Base-by-base conservation (phyloP, 2,797 vertebrate genomes). In the Vultur gryphus region DNA sequence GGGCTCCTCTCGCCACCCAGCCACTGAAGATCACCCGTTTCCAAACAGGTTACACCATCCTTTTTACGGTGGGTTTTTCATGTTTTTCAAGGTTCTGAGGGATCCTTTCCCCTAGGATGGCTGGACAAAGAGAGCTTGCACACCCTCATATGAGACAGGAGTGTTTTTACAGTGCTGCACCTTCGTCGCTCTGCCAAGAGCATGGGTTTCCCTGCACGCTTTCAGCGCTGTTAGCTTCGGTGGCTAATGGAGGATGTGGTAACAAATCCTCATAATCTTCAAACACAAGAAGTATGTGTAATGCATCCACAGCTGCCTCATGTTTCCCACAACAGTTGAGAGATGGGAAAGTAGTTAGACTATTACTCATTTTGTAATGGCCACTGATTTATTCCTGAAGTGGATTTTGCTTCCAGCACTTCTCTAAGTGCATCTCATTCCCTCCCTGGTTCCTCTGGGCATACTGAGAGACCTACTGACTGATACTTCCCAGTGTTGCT, bases 221-320 rank as follows among this genome's bases (percentile, higher is more conserved):
- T 84, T 39, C 48, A 67, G 66, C 25, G 15, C 76, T 37, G 43
- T 64, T 44, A 51, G 37, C 59, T 46, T 88, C 44, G 39, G 69
- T 69, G 73, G 79, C 46, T 95, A 35, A 35, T n/a, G 59, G 64
- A 83, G 83, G 85, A 88, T 80, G 79, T 93, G 79, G 85, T 70
- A 93, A 88, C 83, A 95, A 91, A 95, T 82, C 78, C 54, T 69
- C 29, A 21, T 81, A 69, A 89, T 93, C 93, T 78, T 76, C 84
- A 64, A 90, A 87, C 65, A 58, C 67, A 59, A 62, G 54, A 84
- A 87, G 18, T 61, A 79, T 18, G n/a, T 62, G 64, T 79, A 80
- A 84, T 57, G 83, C 64, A 82, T 83, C 78, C 78, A 71, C 55
- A 49, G 84, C 73, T 59, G 84, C 81, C 81, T 85, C 62, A 5